phyloP scores from a whole-genome alignment of 2,113 vertebrate genomes.

The Tenrec ecaudatus region DNA sequence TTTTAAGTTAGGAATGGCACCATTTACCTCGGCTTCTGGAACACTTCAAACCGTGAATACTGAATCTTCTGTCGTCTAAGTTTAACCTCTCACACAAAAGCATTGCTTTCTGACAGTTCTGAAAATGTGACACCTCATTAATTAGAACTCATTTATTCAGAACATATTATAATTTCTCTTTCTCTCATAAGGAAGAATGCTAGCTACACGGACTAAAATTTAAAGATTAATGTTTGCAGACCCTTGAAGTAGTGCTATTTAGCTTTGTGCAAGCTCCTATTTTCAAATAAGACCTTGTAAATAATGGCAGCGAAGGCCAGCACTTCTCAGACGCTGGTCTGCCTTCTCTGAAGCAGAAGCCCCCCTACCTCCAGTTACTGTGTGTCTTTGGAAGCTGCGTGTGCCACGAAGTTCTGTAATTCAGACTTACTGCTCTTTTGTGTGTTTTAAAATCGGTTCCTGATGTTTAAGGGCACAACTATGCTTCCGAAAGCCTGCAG shows the following conservation, averaged over 20 bases:
- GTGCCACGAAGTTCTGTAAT: neutral
- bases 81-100: slow-evolving; percentile 39
- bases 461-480: neutral
- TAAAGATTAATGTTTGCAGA: neutral
- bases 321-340: neutral
- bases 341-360: neutral
- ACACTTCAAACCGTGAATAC: neutral
- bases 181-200: neutral
- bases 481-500: no score
- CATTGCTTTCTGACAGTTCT: slow-evolving; percentile 9
- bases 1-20: neutral
- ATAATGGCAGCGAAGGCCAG: neutral
- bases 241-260: neutral
- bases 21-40: neutral
- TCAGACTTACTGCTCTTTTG: neutral
- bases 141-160: neutral
- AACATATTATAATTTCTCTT: neutral
- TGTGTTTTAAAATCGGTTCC: neutral
- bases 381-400: neutral
- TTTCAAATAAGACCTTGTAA: neutral
- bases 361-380: neutral
- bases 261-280: neutral
- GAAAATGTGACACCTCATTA: slow-evolving; percentile 9
- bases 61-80: neutral
- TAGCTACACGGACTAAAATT: neutral